Evolutionary conservation across 2,797 vertebrate genomes (phyloP).

Genomic region (Sebastes steindachneri): DNA sequence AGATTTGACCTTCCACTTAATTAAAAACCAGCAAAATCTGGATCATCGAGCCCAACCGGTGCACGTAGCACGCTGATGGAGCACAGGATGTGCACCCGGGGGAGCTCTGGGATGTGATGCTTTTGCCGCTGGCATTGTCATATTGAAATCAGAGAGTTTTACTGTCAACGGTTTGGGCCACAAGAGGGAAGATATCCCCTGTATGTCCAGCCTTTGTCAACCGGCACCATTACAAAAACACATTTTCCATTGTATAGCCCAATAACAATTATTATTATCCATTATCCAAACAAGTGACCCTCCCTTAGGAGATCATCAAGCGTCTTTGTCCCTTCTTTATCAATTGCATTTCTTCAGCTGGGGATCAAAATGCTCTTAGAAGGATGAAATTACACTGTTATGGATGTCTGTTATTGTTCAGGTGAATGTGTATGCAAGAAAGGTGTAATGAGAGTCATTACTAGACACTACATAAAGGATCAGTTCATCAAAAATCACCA

Average conservation of each 20-base stretch:
- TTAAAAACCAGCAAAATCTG: conserved; percentile 84
- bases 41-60: conserved; percentile 71
- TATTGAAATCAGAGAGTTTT: conserved; percentile 78
- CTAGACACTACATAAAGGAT: background rate
- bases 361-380: background rate
- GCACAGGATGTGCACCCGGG: conserved; percentile 54
- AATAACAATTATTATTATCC: conserved; percentile 54
- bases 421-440: background rate
- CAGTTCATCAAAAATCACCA: background rate
- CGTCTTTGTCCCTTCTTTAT: conserved; percentile 2
- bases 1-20: conserved; percentile 85
- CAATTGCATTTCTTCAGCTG: conserved; percentile 11
- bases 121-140: conserved; percentile 84
- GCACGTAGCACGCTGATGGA: conserved; percentile 49
- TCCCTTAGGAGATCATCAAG: conserved; percentile 31
- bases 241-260: conserved; percentile 46
- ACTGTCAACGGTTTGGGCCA: conserved; percentile 46
- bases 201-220: conserved; percentile 57
- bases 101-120: conserved; percentile 68
- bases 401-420: background rate
- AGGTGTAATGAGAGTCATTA: background rate
- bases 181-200: conserved; percentile 50
- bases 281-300: conserved; percentile 69
- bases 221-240: conserved; percentile 63
- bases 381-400: background rate